phyloP scores from a whole-genome alignment of 2,888 invertebrate genomes.

The Coelopa pilipes region DNA sequence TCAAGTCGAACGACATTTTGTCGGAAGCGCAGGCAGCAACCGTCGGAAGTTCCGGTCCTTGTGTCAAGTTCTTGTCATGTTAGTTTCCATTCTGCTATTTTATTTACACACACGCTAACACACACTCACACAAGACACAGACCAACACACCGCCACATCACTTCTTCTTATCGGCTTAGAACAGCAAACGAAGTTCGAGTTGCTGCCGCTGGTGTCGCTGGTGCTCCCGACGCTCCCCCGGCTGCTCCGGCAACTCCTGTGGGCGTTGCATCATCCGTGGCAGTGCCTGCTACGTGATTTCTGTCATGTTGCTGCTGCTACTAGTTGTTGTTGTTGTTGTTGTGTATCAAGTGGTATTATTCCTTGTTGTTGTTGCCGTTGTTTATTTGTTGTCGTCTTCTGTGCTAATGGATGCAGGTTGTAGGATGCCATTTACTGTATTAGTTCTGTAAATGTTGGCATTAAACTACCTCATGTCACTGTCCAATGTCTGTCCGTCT shows the following conservation, averaged over 20 bases:
- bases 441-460: conserved; percentile 1
- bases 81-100: neutral
- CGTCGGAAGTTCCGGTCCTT: conserved; percentile 20
- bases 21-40: conserved; percentile 15
- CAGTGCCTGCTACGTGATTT: neutral
- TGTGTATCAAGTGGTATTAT: neutral
- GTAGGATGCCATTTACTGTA: conserved; percentile 9
- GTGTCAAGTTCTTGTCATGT: conserved; percentile 18
- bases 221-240: too few relatives aligned
- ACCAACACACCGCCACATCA: neutral
- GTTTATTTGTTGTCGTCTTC: conserved; percentile 7
- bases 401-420: conserved; percentile 14
- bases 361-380: neutral
- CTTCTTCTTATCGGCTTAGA: conserved; percentile 4
- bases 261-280: neutral
- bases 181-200: neutral
- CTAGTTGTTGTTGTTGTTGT: too few relatives aligned
- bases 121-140: neutral
- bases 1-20: conserved; percentile 27
- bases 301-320: too few relatives aligned
- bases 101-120: conserved; percentile 7
- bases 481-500: too few relatives aligned
- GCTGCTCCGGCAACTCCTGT: neutral
- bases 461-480: too few relatives aligned
- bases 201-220: too few relatives aligned